These are phyloP conservation scores for Drosophila putrida DNA, from an alignment of 2,888 invertebrate genomes.

Conservation along the genomic window DNA sequence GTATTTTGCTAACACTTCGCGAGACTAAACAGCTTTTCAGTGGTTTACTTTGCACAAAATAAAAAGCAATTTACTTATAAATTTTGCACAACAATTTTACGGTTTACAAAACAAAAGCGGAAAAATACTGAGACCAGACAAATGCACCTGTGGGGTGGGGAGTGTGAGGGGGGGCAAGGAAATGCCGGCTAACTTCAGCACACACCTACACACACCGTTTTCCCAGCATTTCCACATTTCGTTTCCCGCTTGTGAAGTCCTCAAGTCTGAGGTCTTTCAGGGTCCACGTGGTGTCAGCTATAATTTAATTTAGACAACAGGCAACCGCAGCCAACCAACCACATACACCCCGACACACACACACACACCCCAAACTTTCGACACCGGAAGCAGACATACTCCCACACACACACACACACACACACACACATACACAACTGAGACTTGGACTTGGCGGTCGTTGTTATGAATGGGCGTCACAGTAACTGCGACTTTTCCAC, in stretches of 20 bases:
- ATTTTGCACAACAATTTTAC: conserved; percentile 64
- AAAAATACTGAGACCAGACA: conserved; percentile 27
- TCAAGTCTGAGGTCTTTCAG: conserved; percentile 5
- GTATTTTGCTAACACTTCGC: conserved; percentile 65
- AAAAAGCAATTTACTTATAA: conserved; percentile 68
- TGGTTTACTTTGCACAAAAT: conserved; percentile 56
- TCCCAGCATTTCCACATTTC: not conserved
- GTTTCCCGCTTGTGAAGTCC: not conserved
- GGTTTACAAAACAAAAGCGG: conserved; percentile 19
- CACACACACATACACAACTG: conserved; percentile 22
- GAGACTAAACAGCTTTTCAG: conserved; percentile 64
- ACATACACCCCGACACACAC: conserved; percentile 8
- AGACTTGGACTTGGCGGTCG: conserved; percentile 39
- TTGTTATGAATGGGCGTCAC: conserved; percentile 43
- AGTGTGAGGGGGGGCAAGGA: not conserved
- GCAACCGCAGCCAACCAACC: conserved; percentile 47
- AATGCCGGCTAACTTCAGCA: conserved; percentile 6
- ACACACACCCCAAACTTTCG: conserved; percentile 22
- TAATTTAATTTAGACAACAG: conserved; percentile 70
- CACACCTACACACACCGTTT: not conserved
- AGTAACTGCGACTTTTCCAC: conserved; percentile 37
- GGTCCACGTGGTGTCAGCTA: conserved; percentile 56
- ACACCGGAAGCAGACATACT: conserved; percentile 34
- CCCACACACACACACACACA: not conserved
- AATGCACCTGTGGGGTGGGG: conserved; percentile 36